Conservation (phyloP, 2,888 invertebrate genomes). For the Metopia argyrocephala region DNA sequence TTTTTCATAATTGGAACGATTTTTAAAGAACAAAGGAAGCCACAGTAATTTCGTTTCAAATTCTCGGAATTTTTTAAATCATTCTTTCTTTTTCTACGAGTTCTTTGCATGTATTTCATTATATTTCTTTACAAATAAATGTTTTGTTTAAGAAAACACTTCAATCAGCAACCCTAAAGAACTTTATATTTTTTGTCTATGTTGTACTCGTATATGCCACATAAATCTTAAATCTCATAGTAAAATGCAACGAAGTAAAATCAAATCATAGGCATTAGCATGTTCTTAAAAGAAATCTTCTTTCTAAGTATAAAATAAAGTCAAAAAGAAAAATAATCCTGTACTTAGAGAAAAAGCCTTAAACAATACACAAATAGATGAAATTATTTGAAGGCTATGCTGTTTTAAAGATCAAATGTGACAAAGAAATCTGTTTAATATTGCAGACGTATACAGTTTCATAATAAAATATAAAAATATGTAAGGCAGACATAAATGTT, state of each 20-base stretch:
- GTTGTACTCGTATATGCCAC: too few relatives aligned
- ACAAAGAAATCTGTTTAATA: background rate
- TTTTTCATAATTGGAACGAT: too few relatives aligned
- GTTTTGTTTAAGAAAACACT: too few relatives aligned
- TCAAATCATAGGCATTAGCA: background rate
- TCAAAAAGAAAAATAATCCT: background rate
- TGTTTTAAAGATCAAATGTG: too few relatives aligned
- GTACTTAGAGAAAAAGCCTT: background rate
- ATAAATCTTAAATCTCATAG: background rate
- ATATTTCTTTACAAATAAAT: too few relatives aligned
- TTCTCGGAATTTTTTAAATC: too few relatives aligned
- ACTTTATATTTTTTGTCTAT: too few relatives aligned
- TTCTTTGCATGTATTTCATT: too few relatives aligned
- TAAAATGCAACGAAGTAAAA: background rate
- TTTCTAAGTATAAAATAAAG: background rate
- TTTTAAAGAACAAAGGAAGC: too few relatives aligned
- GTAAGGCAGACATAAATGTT: background rate
- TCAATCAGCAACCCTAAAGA: too few relatives aligned
- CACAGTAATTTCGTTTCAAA: too few relatives aligned
- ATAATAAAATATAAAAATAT: slow-evolving; percentile 7
- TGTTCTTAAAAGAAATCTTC: background rate
- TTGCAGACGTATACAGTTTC: slow-evolving; percentile 5
- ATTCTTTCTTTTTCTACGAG: too few relatives aligned
- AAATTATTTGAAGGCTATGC: background rate
- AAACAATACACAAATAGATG: background rate